phyloP scores from a whole-genome alignment of 2,888 invertebrate genomes.

The Lepidochrysops patricia region DNA sequence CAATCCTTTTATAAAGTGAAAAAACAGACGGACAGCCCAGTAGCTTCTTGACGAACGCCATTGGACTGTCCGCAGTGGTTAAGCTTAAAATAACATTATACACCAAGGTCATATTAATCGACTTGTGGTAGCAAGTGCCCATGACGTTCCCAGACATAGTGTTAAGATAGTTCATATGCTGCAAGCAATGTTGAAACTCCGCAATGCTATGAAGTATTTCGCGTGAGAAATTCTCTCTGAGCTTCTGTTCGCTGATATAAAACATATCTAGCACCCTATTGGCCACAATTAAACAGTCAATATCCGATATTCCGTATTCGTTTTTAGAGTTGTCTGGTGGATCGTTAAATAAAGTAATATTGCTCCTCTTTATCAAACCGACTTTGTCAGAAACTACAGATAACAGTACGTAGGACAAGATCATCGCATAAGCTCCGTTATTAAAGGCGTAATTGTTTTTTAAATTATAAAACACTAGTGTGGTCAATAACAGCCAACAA shows the following conservation, averaged over 20 bases:
- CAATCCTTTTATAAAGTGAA: neutral
- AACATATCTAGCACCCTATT: neutral
- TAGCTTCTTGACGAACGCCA: neutral
- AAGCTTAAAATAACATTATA: neutral
- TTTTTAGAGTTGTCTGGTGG: neutral
- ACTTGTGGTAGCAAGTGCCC: neutral
- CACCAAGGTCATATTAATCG: neutral
- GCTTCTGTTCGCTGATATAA: neutral
- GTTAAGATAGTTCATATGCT: slow-evolving; percentile 37
- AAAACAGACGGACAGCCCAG: neutral
- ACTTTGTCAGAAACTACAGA: neutral
- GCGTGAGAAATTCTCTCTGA: slow-evolving; percentile 20
- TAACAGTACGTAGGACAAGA: neutral
- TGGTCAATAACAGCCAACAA: neutral
- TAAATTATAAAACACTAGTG: neutral
- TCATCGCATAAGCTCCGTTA: neutral
- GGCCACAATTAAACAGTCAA: neutral
- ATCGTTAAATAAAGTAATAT: neutral
- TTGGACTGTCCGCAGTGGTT: neutral
- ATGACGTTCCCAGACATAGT: slow-evolving; percentile 28
- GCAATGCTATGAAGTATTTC: slow-evolving; percentile 31
- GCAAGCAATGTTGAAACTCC: slow-evolving; percentile 37
- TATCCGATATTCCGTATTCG: neutral
- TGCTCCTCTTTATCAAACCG: neutral
- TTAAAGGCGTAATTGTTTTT: neutral